Conservation (phyloP, 2,888 invertebrate species). For the Pimpla rufipes region DNA sequence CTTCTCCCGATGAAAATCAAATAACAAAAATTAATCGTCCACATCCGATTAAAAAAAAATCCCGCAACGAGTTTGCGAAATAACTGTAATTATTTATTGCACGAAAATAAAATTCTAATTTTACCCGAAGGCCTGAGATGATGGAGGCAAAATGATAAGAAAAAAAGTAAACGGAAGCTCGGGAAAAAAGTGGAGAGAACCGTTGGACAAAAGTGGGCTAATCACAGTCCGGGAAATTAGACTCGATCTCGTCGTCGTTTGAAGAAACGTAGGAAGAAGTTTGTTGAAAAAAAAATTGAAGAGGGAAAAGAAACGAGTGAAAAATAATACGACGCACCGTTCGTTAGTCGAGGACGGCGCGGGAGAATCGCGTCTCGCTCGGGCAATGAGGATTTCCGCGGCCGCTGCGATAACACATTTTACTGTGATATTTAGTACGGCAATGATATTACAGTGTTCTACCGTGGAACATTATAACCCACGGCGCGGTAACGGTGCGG, state of each 20-base stretch:
- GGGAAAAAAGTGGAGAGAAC: background rate
- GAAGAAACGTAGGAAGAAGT: background rate
- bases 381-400: slow-evolving; percentile 40
- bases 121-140: background rate
- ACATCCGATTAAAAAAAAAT: too few species aligned
- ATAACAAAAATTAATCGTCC: too few species aligned
- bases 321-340: slow-evolving; percentile 8
- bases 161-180: slow-evolving; percentile 6
- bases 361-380: slow-evolving; percentile 15
- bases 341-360: slow-evolving; percentile 15
- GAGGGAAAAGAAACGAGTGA: background rate
- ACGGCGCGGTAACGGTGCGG: slow-evolving; percentile 14
- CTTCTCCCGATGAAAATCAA: too few species aligned
- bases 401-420: slow-evolving; percentile 30
- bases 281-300: background rate
- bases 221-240: slow-evolving; percentile 30
- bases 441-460: slow-evolving; percentile 14
- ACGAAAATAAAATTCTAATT: slow-evolving; percentile 14
- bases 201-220: slow-evolving; percentile 43
- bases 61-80: too few species aligned
- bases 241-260: slow-evolving; percentile 24
- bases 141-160: background rate
- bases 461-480: background rate
- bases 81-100: background rate
- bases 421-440: slow-evolving; percentile 17